Evolutionary conservation across 2,113 vertebrate species (phyloP).

Genomic region (Origma solitaria): DNA sequence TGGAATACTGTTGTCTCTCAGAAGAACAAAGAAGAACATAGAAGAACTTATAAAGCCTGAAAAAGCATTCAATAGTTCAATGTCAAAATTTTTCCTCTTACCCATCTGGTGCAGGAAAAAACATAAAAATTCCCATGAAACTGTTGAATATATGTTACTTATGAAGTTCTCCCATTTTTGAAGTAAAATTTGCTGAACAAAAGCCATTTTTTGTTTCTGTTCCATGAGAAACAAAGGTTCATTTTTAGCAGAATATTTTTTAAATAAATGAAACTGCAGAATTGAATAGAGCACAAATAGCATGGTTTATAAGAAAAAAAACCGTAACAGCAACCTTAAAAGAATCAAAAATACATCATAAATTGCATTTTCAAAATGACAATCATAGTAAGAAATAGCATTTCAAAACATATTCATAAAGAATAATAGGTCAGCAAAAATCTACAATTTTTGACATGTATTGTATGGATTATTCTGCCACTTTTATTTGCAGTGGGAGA

Average conservation of each 20-base stretch:
- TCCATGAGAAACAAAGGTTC: neutral
- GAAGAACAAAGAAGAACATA: neutral
- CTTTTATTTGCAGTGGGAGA: neutral
- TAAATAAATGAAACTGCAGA: neutral
- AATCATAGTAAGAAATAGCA: neutral
- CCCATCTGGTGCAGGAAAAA: neutral
- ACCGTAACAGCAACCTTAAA: neutral
- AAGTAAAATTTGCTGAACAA: neutral
- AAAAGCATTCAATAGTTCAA: neutral
- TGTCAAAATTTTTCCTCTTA: neutral
- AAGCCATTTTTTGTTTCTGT: neutral
- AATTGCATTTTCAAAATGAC: neutral
- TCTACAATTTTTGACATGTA: neutral
- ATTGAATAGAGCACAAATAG: neutral
- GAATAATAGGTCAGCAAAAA: neutral
- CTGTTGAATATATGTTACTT: neutral
- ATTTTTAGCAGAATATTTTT: neutral
- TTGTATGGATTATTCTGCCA: neutral
- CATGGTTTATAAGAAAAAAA: neutral
- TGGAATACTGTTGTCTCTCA: neutral
- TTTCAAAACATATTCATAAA: neutral
- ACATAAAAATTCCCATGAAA: neutral
- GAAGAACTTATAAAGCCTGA: neutral
- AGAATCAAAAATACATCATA: neutral
- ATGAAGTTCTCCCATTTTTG: neutral